A percentile compares a stretch with the other conserved stretches of the same genome.
phyloP scores from a whole-genome alignment of 2,888 invertebrate species.

The Yponomeuta evonymella region DNA sequence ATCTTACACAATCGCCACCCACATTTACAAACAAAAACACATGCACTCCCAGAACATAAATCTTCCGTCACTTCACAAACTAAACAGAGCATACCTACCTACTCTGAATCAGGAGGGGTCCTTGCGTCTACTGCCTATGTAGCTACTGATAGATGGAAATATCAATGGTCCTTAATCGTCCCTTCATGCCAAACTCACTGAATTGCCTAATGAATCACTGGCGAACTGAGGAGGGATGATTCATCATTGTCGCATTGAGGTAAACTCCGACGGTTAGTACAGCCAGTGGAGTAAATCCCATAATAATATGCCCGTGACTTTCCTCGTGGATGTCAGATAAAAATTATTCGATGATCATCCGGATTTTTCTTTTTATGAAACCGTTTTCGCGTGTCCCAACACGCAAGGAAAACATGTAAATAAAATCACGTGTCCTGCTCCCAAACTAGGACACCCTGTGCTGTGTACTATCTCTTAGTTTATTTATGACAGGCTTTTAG shows the following conservation, averaged over 20 bases:
- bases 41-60: not conserved
- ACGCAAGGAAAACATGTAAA: no score
- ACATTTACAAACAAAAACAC: not conserved
- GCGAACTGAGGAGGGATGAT: not conserved
- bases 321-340: no score
- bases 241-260: not conserved
- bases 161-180: not conserved
- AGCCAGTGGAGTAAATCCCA: no score
- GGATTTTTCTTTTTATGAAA: no score
- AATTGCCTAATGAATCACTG: not conserved
- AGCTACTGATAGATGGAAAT: not conserved
- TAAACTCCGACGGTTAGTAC: no score
- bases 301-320: no score
- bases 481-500: no score
- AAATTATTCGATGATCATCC: no score
- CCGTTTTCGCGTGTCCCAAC: no score
- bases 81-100: not conserved
- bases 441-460: no score
- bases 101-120: not conserved
- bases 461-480: no score
- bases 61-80: not conserved
- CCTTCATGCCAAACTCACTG: slow-evolving; percentile 2
- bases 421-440: no score
- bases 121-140: not conserved
- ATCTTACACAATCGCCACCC: not conserved